These are phyloP conservation scores for Synanthedon myopaeformis DNA, from an alignment of 2,888 invertebrate species.

Conservation along the genomic window DNA sequence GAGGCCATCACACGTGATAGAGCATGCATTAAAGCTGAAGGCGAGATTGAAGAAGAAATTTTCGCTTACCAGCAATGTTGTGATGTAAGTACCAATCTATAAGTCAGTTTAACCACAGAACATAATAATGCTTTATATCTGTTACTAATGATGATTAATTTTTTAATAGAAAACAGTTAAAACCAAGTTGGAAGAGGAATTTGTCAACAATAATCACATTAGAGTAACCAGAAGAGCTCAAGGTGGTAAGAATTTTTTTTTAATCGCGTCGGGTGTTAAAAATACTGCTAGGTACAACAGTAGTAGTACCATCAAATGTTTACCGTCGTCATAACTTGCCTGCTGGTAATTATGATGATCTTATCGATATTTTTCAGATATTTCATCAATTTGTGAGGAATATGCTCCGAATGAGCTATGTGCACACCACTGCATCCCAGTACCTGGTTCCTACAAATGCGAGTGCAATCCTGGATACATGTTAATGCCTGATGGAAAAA, in stretches of 20 bases:
- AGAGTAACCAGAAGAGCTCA: background rate
- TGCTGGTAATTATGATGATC: no score
- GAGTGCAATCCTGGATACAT: slow-evolving; percentile 77
- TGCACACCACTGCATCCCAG: slow-evolving; percentile 82
- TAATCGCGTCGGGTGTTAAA: no score
- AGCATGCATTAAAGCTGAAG: background rate
- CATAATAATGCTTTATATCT: no score
- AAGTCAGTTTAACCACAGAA: no score
- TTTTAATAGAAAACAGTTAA: no score
- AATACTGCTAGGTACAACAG: no score
- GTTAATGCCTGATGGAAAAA: slow-evolving; percentile 77
- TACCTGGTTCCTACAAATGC: slow-evolving; percentile 78
- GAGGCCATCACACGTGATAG: background rate
- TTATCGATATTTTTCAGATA: slow-evolving; percentile 21
- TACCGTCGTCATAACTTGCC: no score
- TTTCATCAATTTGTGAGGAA: slow-evolving; percentile 48
- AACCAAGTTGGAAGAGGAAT: no score
- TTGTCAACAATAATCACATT: background rate
- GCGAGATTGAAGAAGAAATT: background rate
- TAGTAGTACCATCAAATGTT: no score
- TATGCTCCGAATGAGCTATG: slow-evolving; percentile 72
- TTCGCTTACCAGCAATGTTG: background rate
- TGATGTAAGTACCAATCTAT: background rate
- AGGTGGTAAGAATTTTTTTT: background rate
- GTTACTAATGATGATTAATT: no score